Base-by-base conservation (phyloP, 92 coral and sea anemone genomes). In the Desmophyllum pertusum region DNA sequence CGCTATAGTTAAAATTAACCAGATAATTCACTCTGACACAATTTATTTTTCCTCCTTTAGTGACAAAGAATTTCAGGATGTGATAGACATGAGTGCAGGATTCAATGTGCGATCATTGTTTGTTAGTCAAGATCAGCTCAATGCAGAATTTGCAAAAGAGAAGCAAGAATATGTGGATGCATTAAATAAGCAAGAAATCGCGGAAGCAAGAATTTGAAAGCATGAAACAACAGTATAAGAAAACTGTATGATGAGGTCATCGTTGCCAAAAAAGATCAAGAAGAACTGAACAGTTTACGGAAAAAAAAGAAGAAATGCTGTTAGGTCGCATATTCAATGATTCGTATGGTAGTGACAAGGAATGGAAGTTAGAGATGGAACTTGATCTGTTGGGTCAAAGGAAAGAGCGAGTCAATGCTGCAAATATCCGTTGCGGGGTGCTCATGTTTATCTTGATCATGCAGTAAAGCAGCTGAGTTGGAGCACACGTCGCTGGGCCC, bases 401-500 rank as follows among this genome's bases (percentile, higher is more conserved):
- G 70, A 94, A 89, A 70, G 98, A 94, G 69, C 70, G 98, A 61
- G 85, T 96, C 25, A 82, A 75, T 52, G 82, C 86, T 36, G 94
- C 98, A 51, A 77, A 90, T 63, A 62, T 77, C 39, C 87, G 91
- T 21, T 96, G 98, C 80, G 25, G 13, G 93, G 84, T 89, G 98
- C 98, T 0, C 91, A 77, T 78, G 89, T 87, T 27, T 90, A 90
- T 51, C 88, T 90, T 64, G 77, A 80, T 27, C 69, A 91, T 25
- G 98, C 96, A 3, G 51, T 71, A 23, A 81, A 75, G n/a, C 98
- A 96, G 85, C 78, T 96, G 37, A 84, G 89, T 38, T 94, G 94
- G 94, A 91, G 98, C 18, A 84, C 97, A n/a, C 84, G 94, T 33
- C 92, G 98, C 27, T 96, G 98, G 98, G 94, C 93, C 13, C 98